Percentiles rank a stretch among this genome's conserved stretches.
Evolutionary conservation across 2,888 invertebrate genomes (phyloP).

Genomic region (Netelia melanura): DNA sequence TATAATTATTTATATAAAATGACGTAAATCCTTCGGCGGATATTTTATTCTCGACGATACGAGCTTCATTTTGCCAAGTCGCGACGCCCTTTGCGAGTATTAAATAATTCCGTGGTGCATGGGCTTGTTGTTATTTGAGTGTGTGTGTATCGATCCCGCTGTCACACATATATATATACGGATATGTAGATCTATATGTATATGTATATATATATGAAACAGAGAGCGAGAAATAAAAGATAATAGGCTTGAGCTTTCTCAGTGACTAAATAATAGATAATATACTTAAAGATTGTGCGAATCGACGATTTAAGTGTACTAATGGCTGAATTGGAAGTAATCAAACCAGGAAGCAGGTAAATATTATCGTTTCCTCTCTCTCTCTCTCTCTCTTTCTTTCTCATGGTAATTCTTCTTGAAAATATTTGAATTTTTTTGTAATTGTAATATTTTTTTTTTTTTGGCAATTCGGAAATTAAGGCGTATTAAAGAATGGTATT

Average conservation of each 20-base stretch:
- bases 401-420: neutral
- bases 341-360: conserved; percentile 56
- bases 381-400: neutral
- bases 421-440: neutral
- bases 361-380: conserved; percentile 6
- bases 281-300: conserved; percentile 5
- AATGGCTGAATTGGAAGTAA: conserved; percentile 63
- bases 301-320: conserved; percentile 21
- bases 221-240: neutral
- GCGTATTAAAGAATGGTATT: too few relatives aligned
- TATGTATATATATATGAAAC: neutral
- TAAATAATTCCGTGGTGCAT: too few relatives aligned
- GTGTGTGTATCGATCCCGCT: neutral
- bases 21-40: conserved; percentile 8
- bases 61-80: neutral
- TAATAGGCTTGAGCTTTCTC: conserved; percentile 8
- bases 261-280: conserved; percentile 19
- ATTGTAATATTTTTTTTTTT: neutral
- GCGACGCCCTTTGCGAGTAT: neutral
- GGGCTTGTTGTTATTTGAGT: too few relatives aligned
- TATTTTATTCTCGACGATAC: neutral
- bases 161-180: neutral
- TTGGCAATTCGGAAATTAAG: neutral
- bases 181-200: neutral
- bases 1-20: neutral